These are phyloP conservation scores for Procapra przewalskii DNA, from an alignment of 2,113 vertebrate species.

Conservation along the genomic window DNA sequence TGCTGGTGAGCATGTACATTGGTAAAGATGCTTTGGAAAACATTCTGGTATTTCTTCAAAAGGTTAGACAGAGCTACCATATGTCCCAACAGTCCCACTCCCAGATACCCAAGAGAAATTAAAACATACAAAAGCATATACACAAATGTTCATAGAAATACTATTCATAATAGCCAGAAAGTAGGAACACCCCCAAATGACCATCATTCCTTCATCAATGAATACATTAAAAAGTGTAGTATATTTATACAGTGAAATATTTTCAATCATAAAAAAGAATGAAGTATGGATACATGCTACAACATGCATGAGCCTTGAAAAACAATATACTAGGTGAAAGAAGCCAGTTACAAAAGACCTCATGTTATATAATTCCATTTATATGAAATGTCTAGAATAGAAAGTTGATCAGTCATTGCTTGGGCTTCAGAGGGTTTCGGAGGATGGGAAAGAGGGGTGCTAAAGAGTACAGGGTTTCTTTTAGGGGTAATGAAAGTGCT, in stretches of 20 bases:
- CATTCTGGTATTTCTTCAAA: not conserved
- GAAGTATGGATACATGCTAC: not conserved
- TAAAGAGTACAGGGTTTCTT: not conserved
- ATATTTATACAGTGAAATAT: not conserved
- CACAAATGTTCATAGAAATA: not conserved
- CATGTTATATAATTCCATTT: not conserved
- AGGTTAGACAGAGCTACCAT: not conserved
- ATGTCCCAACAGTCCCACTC: not conserved
- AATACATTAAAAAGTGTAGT: not conserved
- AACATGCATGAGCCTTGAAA: not conserved
- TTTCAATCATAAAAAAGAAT: not conserved
- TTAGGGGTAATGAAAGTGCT: not conserved
- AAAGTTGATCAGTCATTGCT: not conserved
- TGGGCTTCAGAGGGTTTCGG: not conserved
- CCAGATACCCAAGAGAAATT: not conserved
- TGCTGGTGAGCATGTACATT: not conserved
- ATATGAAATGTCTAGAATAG: not conserved
- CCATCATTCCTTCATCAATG: not conserved
- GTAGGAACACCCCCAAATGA: not conserved
- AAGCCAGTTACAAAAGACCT: not conserved
- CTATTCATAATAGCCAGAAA: not conserved
- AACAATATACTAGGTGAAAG: not conserved
- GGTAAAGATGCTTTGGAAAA: not conserved
- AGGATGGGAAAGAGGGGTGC: not conserved
- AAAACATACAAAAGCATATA: not conserved